Base-by-base conservation (phyloP, 2,113 vertebrate genomes). In the rat (Rattus norvegicus) region DNA sequence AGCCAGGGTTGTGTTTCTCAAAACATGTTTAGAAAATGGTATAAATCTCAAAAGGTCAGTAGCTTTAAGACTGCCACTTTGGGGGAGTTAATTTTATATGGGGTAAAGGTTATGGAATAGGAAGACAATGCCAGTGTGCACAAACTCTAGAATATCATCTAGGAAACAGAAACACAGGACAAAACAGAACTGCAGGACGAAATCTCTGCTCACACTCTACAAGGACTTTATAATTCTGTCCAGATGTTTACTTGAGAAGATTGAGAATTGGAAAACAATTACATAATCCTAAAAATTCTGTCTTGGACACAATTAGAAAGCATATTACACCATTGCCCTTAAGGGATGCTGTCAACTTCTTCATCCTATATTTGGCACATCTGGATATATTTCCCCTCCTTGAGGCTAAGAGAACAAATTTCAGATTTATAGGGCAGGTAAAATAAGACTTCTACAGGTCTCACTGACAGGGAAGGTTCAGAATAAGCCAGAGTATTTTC, bases 231-330 rank as follows among this genome's bases (percentile, higher is more conserved):
- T 92, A 95, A 86, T 87, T 30, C 72, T 92, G 26, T 91, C 67
- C 92, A 97, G 94, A 94, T 95, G 85, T 88, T 95, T 94, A 81
- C 77, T 94, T 92, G 52, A 56, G 92, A 95, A 97, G 47, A 16
- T 10, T 91, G 69, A 97, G 20, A 95, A 79, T 33, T 88, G 49
- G 61, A 89, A 95, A 91, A 92, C 4, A 54, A 95, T 81, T 95
- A 39, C 95, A 72, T 93, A 97, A 94, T 92, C 84, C 84, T 93
- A 88, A 96, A 79, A 93, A 81, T 39, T 92, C 52, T 83, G 39
- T 94, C 49, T 69, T 95, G 88, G 88, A 96, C 19, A 89, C 61
- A 95, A 70, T 91, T 91, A 89, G 65, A 39, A 79, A 90, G 22
- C n/a, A 95, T 80, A 39, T 69, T 94, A 93, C 22, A 89, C 63